Percentiles rank a stretch among this genome's conserved stretches.
Evolutionary conservation across 1,140 invertebrate genomes (phyloP).

Genomic region (Glomeris maerens): DNA sequence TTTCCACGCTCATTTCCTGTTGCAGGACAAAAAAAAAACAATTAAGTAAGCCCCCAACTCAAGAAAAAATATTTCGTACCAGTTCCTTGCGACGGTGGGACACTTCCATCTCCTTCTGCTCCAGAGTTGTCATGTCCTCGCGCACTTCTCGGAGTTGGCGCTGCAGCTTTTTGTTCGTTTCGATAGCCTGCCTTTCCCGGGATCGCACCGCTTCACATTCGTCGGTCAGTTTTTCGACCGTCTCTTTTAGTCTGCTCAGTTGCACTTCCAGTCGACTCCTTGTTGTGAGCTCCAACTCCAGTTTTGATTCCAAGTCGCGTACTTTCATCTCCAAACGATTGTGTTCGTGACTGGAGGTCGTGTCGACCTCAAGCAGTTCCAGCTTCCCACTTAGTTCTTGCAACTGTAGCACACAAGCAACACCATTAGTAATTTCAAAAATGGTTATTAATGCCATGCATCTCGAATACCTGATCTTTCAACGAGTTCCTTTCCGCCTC

Average conservation of each 20-base stretch:
- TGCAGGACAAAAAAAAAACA: slow-evolving; percentile 11
- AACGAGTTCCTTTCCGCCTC: slow-evolving; percentile 58
- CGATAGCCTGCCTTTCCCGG: slow-evolving; percentile 58
- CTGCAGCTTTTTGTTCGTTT: slow-evolving; percentile 55
- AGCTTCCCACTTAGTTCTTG: slow-evolving; percentile 56
- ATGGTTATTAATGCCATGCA: neutral
- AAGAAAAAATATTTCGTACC: slow-evolving; percentile 20
- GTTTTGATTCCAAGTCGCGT: slow-evolving; percentile 73
- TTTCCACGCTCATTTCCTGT: slow-evolving; percentile 29
- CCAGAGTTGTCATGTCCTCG: slow-evolving; percentile 49
- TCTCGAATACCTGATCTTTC: slow-evolving; percentile 43
- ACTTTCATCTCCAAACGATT: slow-evolving; percentile 55
- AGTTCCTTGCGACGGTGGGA: slow-evolving; percentile 39
- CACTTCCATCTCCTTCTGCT: slow-evolving; percentile 54
- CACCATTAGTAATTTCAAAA: too few relatives aligned
- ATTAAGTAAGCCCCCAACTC: neutral
- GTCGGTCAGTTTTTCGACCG: slow-evolving; percentile 56
- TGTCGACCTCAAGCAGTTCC: slow-evolving; percentile 63
- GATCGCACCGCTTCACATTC: slow-evolving; percentile 53
- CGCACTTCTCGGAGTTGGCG: slow-evolving; percentile 49
- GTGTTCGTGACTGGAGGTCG: slow-evolving; percentile 54
- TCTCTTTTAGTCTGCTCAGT: slow-evolving; percentile 63
- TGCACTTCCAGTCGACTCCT: slow-evolving; percentile 64
- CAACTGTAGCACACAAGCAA: slow-evolving; percentile 31
- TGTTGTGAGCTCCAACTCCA: slow-evolving; percentile 76